Percentiles rank a stretch among this genome's conserved stretches.
These are phyloP conservation scores for Coranthus polyacanthus DNA, from an alignment of 2,797 vertebrate genomes.

Conservation along the genomic window DNA sequence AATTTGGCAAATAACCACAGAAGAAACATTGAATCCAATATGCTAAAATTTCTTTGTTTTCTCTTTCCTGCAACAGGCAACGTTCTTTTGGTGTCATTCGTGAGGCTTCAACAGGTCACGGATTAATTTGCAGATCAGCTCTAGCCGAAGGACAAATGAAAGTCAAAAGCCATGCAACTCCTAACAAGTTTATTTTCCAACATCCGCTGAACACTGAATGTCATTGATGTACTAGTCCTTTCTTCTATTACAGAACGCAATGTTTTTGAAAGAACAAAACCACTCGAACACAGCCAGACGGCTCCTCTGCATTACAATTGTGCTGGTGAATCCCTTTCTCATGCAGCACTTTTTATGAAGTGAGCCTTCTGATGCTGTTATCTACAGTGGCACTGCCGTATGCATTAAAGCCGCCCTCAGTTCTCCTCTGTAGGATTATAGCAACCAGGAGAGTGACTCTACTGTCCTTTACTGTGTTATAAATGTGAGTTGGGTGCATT, in stretches of 20 bases:
- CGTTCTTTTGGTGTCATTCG: neutral
- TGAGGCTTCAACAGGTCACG: slow-evolving; percentile 8
- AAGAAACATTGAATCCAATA: neutral
- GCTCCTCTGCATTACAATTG: slow-evolving; percentile 41
- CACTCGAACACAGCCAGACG: slow-evolving; percentile 4
- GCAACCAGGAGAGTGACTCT: slow-evolving; percentile 25
- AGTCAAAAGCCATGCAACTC: slow-evolving; percentile 46
- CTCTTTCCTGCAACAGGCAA: no score
- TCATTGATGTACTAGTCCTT: slow-evolving; percentile 37
- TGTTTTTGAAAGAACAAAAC: slow-evolving; percentile 44
- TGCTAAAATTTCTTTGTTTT: neutral
- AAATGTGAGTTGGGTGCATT: neutral
- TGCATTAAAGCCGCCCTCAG: slow-evolving; percentile 23
- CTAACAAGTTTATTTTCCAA: slow-evolving; percentile 49
- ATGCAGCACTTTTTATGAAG: slow-evolving; percentile 37
- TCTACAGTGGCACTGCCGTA: slow-evolving; percentile 34
- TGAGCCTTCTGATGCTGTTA: slow-evolving; percentile 54
- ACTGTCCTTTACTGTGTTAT: slow-evolving; percentile 22
- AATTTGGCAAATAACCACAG: no score
- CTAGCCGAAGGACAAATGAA: slow-evolving; percentile 56
- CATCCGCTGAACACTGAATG: neutral
- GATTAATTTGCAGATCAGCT: slow-evolving; percentile 46
- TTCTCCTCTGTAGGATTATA: slow-evolving; percentile 32
- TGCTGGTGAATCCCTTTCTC: slow-evolving; percentile 26
- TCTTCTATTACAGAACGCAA: slow-evolving; percentile 35